These are phyloP conservation scores for Cepphus grylle DNA, from an alignment of 2,113 vertebrate genomes.

Conservation along the genomic window DNA sequence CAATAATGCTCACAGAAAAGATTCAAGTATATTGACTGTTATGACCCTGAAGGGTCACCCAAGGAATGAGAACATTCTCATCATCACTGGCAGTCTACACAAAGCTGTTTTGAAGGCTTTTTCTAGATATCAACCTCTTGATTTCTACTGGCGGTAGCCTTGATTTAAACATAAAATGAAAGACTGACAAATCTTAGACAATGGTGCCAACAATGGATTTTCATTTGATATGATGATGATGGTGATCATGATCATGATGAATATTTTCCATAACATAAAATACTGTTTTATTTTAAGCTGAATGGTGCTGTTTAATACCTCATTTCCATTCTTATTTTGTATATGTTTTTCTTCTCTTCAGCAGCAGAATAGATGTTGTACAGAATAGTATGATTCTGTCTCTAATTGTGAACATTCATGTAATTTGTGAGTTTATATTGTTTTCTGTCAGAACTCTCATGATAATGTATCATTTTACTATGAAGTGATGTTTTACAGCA, in stretches of 20 bases:
- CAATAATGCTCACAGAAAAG: background rate
- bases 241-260: background rate
- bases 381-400: background rate
- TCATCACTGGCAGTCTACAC: background rate
- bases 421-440: background rate
- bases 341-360: background rate
- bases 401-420: background rate
- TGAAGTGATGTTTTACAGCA: background rate
- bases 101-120: background rate
- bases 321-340: background rate
- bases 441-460: background rate
- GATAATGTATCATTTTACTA: background rate
- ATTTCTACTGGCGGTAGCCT: background rate
- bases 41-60: background rate
- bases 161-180: background rate
- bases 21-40: background rate
- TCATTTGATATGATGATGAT: background rate
- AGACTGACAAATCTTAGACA: background rate
- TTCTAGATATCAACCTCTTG: background rate
- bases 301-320: background rate
- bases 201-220: background rate
- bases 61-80: background rate
- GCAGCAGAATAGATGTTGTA: background rate
- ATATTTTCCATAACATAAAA: background rate
- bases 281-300: background rate